Evolutionary conservation across 2,797 vertebrate genomes (phyloP).

Genomic region (Triplophysa bombifrons): DNA sequence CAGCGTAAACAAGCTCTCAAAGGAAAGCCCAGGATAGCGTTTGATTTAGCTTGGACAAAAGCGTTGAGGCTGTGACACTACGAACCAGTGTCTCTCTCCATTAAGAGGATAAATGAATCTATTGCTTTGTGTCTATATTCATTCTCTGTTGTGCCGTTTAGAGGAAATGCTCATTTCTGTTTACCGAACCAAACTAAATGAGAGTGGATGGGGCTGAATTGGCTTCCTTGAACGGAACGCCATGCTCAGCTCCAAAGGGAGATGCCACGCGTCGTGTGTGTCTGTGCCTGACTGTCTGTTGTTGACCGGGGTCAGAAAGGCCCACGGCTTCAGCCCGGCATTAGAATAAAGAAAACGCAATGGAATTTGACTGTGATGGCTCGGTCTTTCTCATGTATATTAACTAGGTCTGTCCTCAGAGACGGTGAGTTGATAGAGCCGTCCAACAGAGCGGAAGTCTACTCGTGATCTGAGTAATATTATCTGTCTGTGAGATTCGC

Average conservation of each 20-base stretch:
- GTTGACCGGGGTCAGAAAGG: constrained; percentile 20
- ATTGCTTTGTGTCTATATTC: constrained; percentile 66
- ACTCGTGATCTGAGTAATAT: not conserved
- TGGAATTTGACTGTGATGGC: constrained; percentile 32
- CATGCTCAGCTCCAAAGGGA: constrained; percentile 49
- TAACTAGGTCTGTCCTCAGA: constrained; percentile 12
- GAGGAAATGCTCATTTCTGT: constrained; percentile 51
- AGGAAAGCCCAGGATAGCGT: constrained; percentile 13
- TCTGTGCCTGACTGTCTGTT: constrained; percentile 22
- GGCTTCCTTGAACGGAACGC: constrained; percentile 14
- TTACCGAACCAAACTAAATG: constrained; percentile 41
- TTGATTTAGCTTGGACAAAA: constrained; percentile 47
- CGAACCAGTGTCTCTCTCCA: constrained; percentile 54
- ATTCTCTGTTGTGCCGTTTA: constrained; percentile 58
- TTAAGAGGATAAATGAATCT: constrained; percentile 69
- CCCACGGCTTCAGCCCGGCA: not conserved
- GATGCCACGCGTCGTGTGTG: constrained; percentile 13
- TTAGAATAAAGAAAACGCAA: constrained; percentile 8
- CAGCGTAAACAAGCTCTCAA: constrained; percentile 36
- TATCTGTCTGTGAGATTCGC: not conserved
- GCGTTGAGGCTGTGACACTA: constrained; percentile 25
- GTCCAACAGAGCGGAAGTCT: constrained; percentile 16
- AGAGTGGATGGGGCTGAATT: constrained; percentile 49
- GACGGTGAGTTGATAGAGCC: constrained; percentile 9
- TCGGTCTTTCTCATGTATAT: constrained; percentile 31